Conservation (phyloP, 2,888 invertebrate species). For the Dendrolimus pini region DNA sequence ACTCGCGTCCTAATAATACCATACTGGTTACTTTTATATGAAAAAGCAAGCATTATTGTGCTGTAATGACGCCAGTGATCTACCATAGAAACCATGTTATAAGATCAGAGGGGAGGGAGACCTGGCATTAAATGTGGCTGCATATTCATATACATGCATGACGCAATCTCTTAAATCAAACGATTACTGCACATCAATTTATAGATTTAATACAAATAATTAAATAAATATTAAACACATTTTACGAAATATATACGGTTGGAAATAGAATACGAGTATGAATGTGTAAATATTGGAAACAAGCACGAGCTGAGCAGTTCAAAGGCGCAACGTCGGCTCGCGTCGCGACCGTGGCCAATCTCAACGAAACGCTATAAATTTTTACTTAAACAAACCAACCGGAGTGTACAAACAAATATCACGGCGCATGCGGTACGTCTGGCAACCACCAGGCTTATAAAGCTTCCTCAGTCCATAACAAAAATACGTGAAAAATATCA, state of each 20-base stretch:
- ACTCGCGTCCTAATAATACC: too few species aligned
- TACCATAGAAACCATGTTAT: too few species aligned
- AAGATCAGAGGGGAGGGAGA: too few species aligned
- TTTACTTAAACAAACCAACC: constrained; percentile 62
- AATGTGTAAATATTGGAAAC: constrained; percentile 28
- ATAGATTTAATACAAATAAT: background rate
- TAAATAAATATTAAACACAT: background rate
- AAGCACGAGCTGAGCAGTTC: constrained; percentile 37
- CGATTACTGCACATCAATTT: too few species aligned
- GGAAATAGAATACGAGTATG: constrained; percentile 16
- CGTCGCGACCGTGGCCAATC: constrained; percentile 37
- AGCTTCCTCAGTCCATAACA: constrained; percentile 10
- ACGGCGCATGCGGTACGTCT: constrained; percentile 35
- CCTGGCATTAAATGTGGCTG: too few species aligned
- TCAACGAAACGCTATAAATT: constrained; percentile 53
- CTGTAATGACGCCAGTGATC: too few species aligned
- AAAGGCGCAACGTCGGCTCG: constrained; percentile 33
- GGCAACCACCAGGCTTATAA: constrained; percentile 21
- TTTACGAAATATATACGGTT: background rate
- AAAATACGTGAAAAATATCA: constrained; percentile 8
- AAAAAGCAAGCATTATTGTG: too few species aligned
- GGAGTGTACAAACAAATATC: constrained; percentile 46
- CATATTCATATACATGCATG: too few species aligned
- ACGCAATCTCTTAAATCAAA: too few species aligned
- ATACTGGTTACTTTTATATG: too few species aligned